These are phyloP conservation scores for Baccha elongata DNA, from an alignment of 2,888 invertebrate species.

Conservation along the genomic window DNA sequence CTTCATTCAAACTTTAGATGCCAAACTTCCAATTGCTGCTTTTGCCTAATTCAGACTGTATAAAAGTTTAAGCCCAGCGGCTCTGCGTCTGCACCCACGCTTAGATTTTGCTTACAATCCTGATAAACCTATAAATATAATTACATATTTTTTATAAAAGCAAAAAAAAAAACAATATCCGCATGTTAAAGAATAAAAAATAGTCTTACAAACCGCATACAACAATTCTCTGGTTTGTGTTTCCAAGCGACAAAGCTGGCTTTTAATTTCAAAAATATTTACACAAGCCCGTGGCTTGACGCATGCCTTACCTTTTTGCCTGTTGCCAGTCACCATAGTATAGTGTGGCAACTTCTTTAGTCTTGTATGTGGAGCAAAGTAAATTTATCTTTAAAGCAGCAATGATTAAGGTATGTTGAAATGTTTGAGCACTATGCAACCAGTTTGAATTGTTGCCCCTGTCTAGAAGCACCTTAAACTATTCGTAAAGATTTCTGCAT, in stretches of 20 bases:
- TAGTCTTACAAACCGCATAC: constrained; percentile 3
- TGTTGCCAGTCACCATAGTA: constrained; percentile 36
- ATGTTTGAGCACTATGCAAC: constrained; percentile 41
- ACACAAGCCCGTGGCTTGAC: constrained; percentile 21
- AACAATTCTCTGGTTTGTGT: constrained; percentile 27
- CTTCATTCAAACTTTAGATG: too few species aligned
- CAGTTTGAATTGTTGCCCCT: constrained; percentile 30
- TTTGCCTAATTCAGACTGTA: background rate
- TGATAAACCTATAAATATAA: constrained; percentile 7
- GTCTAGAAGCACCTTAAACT: constrained; percentile 35
- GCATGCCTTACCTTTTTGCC: constrained; percentile 31
- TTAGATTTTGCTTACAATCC: background rate
- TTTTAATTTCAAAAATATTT: constrained; percentile 52
- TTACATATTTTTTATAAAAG: background rate
- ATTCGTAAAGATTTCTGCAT: constrained; percentile 26
- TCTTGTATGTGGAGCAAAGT: constrained; percentile 65
- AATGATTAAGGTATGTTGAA: constrained; percentile 49
- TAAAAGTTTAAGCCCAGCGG: background rate
- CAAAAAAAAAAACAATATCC: constrained; percentile 5
- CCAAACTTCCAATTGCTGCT: background rate
- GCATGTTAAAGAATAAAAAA: constrained; percentile 39
- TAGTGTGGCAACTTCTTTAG: constrained; percentile 52
- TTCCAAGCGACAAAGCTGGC: constrained; percentile 40
- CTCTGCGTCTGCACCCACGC: constrained; percentile 27
- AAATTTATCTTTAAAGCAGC: constrained; percentile 42